phyloP scores from a whole-genome alignment of 2,797 vertebrate species.

The Percopsis omiscomaycus region DNA sequence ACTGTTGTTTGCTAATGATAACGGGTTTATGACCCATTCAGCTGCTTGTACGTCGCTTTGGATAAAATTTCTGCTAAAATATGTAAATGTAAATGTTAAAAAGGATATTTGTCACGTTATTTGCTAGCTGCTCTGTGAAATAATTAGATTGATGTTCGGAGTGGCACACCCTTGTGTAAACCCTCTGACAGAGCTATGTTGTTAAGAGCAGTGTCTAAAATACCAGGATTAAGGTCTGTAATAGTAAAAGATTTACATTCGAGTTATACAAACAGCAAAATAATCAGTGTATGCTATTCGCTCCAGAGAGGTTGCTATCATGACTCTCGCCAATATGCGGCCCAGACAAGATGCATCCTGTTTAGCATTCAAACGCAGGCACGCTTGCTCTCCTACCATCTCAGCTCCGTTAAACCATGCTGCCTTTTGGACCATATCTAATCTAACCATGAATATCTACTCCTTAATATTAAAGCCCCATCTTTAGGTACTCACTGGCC shows the following conservation, averaged over 20 bases:
- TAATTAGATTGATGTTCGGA: constrained; percentile 13
- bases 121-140: background rate
- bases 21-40: too few species aligned
- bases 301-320: constrained; percentile 3
- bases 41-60: too few species aligned
- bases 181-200: background rate
- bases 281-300: constrained; percentile 2
- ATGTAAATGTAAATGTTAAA: too few species aligned
- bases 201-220: too few species aligned
- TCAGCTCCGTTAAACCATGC: background rate
- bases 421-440: constrained; percentile 9
- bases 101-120: too few species aligned
- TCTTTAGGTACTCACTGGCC: background rate
- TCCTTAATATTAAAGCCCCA: constrained; percentile 1
- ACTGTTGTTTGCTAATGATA: too few species aligned
- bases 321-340: constrained; percentile 4
- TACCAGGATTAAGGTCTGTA: constrained; percentile 5
- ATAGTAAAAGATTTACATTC: constrained; percentile 8
- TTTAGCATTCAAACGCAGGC: constrained; percentile 28
- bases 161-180: background rate
- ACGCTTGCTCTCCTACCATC: constrained; percentile 2
- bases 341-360: constrained; percentile 16
- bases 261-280: constrained; percentile 18
- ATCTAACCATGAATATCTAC: constrained; percentile 2
- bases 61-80: too few species aligned